Conservation (phyloP, 1,140 invertebrate genomes). For the Luehdorfia chinensis region DNA sequence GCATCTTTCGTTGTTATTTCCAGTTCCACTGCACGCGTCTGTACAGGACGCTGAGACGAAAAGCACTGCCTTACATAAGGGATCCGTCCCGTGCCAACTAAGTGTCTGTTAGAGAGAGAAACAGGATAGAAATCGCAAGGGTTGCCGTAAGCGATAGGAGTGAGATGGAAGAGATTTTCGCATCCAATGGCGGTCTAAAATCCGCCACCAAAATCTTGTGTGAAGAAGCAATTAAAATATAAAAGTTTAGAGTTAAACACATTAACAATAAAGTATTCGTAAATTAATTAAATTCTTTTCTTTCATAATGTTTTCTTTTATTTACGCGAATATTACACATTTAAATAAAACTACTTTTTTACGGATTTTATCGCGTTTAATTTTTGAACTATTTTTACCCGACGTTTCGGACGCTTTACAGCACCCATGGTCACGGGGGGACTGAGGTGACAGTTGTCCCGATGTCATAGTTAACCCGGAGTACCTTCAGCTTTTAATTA, state of each 20-base stretch:
- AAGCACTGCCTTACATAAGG: constrained; percentile 73
- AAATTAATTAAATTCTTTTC: too few relatives aligned
- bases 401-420: too few relatives aligned
- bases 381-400: too few relatives aligned
- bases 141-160: constrained; percentile 39
- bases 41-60: constrained; percentile 18
- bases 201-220: constrained; percentile 55
- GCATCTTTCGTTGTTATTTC: constrained; percentile 39
- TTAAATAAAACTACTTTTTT: too few relatives aligned
- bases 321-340: too few relatives aligned
- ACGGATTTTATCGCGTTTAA: too few relatives aligned
- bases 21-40: constrained; percentile 32
- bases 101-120: constrained; percentile 48
- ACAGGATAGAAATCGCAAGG: constrained; percentile 39
- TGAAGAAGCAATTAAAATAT: constrained; percentile 69
- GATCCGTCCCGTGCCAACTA: constrained; percentile 53
- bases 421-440: too few relatives aligned
- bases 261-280: constrained; percentile 25
- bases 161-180: constrained; percentile 56
- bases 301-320: too few relatives aligned
- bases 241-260: constrained; percentile 46
- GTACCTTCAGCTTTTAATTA: too few relatives aligned
- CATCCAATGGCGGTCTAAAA: constrained; percentile 42
- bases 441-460: too few relatives aligned
- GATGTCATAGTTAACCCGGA: too few relatives aligned